Evolutionary conservation across 2,797 vertebrate species (phyloP), one percentile per base, ranked within the genome.

Genomic region (Labroides dimidiatus): DNA sequence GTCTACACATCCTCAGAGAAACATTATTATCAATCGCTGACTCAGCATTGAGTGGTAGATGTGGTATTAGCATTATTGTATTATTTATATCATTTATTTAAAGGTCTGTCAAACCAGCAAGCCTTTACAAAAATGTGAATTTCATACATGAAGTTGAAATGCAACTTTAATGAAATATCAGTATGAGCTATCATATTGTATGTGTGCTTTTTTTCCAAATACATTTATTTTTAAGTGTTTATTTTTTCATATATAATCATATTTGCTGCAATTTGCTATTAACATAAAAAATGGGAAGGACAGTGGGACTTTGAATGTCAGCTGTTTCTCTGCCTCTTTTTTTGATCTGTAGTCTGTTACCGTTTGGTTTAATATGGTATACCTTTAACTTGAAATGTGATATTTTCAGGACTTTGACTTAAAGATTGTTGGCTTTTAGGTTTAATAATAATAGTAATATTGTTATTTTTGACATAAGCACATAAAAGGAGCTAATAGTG

Each of bases 331-430:
- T 63, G 52, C 47, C 39, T 67, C n/a, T 1, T 4, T 24, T n/a
- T 33, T 64, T 50, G 20, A 64, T 67, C 23, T 19, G 43, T 19
- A n/a, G 10, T 41, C 30, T 57, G 10, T 0, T 48, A 13, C 6
- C n/a, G 10, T 17, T 64, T 60, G 7, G 42, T 21, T 75, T 4
- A 13, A 44, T n/a, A 45, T 19, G 19, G 16, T 41, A 44, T 30
- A 13, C 52, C 45, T 49, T 10, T 43, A 24, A 70, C 33, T 64
- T 75, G 51, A 81, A 72, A 69, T 1, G 12, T 65, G 16, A 58
- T 9, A 37, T 69, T 68, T 80, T 77, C 71, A 67, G 64, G 66
- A 80, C 54, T 58, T 62, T 63, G 78, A 80, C 71, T 44, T 41
- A 69, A 79, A 24, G 78, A 80, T 78, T 86, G 73, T 74, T 17